Conservation (phyloP, 2,888 invertebrate genomes). For the Scaptomyza cyrtandrae region DNA sequence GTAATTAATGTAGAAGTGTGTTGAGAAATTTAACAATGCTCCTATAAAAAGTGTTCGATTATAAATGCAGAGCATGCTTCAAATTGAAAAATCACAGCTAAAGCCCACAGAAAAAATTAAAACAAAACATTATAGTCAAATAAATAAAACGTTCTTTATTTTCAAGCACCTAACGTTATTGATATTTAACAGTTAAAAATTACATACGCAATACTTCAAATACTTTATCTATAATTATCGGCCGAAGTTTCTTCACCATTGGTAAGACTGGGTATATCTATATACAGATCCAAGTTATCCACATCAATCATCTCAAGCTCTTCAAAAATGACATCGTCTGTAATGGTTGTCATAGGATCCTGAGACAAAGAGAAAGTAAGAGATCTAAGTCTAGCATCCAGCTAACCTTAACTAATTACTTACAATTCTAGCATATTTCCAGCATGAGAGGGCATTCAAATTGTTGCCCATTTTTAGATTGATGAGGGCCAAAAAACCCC, state of each 20-base stretch:
- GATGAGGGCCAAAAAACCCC: constrained; percentile 76
- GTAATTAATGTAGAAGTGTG: background rate
- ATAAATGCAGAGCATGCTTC: background rate
- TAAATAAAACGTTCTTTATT: background rate
- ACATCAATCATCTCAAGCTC: constrained; percentile 68
- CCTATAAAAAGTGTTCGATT: background rate
- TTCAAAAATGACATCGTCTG: constrained; percentile 57
- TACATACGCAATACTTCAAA: background rate
- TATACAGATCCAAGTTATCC: constrained; percentile 62
- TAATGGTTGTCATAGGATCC: constrained; percentile 53
- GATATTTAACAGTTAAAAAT: background rate
- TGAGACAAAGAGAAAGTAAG: constrained; percentile 10
- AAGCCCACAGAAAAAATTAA: background rate
- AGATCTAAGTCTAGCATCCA: background rate
- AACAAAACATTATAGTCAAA: background rate
- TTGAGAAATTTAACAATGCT: constrained; percentile 1
- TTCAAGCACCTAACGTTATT: background rate
- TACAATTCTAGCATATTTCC: constrained; percentile 78
- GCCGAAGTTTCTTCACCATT: background rate
- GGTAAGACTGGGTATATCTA: constrained; percentile 48
- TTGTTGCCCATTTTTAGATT: constrained; percentile 68
- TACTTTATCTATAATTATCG: background rate
- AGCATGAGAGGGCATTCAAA: constrained; percentile 72
- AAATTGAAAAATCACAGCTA: too few relatives aligned
- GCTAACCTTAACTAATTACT: constrained; percentile 13